Conservation (phyloP, 2,797 vertebrate genomes). For the Pterois miles region DNA sequence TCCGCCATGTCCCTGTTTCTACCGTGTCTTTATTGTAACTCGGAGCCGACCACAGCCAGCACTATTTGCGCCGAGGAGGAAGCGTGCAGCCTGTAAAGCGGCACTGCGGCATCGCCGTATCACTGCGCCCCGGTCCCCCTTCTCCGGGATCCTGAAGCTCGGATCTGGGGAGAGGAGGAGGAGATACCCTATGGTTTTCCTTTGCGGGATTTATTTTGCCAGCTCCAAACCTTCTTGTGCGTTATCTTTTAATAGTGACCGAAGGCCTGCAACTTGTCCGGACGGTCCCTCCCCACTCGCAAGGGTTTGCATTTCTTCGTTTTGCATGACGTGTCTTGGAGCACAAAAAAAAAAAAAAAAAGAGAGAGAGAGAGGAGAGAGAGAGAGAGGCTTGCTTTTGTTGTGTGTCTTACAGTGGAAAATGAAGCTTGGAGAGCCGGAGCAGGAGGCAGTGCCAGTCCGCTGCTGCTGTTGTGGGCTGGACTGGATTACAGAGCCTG, state of each 20-base stretch:
- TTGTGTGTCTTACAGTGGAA: conserved; percentile 81
- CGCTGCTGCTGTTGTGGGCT: conserved; percentile 78
- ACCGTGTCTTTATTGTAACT: accelerated
- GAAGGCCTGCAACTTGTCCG: conserved; percentile 84
- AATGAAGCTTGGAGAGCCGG: conserved; percentile 78
- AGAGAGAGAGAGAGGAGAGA: neutral
- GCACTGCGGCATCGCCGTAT: conserved; percentile 88
- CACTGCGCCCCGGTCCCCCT: conserved; percentile 83
- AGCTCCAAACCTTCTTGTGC: conserved; percentile 75
- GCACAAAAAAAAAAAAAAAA: conserved; percentile 46
- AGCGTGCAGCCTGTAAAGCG: conserved; percentile 85
- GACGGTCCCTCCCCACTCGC: conserved; percentile 79
- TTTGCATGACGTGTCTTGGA: conserved; percentile 87
- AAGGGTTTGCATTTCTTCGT: conserved; percentile 88
- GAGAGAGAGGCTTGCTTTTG: conserved; percentile 80
- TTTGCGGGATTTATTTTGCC: conserved; percentile 82
- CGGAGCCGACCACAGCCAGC: conserved; percentile 55
- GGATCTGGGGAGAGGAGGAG: conserved; percentile 76
- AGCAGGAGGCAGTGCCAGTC: conserved; percentile 82
- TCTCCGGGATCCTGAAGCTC: conserved; percentile 85
- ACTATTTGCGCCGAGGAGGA: conserved; percentile 86
- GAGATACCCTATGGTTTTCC: conserved; percentile 72
- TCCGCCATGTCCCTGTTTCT: accelerated
- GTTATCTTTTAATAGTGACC: conserved; percentile 71
- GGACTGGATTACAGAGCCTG: conserved; percentile 80